A percentile compares a stretch with the other conserved stretches of the same genome.
These are phyloP conservation scores for Phenganax marumi DNA, from an alignment of 92 coral and sea anemone species.

Conservation along the genomic window DNA sequence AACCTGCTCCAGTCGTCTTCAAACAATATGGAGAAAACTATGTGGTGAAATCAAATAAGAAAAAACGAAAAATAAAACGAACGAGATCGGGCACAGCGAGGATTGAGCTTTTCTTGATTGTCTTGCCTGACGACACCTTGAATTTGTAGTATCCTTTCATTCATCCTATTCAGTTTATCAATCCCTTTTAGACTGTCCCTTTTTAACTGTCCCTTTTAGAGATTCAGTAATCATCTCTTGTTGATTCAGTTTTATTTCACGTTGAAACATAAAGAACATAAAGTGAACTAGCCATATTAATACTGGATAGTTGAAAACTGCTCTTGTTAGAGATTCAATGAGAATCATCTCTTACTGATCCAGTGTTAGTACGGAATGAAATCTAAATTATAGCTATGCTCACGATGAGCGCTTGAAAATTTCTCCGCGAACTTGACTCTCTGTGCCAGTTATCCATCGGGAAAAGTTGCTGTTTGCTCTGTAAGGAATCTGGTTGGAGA, in stretches of 20 bases:
- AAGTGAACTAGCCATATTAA: too few relatives aligned
- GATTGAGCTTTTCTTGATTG: constrained; percentile 56
- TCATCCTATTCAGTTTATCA: too few relatives aligned
- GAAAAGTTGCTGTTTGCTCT: constrained; percentile 72
- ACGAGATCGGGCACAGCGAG: constrained; percentile 24
- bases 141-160: constrained; percentile 86
- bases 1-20: constrained; percentile 1
- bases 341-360: too few relatives aligned
- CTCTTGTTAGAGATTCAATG: too few relatives aligned
- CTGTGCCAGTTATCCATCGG: constrained; percentile 85
- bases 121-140: constrained; percentile 85
- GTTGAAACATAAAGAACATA: too few relatives aligned
- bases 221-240: too few relatives aligned
- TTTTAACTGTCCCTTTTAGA: too few relatives aligned
- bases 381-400: not conserved
- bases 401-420: too few relatives aligned
- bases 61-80: constrained; percentile 34
- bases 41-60: constrained; percentile 55
- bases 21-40: constrained; percentile 16
- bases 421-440: constrained; percentile 45
- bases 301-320: too few relatives aligned
- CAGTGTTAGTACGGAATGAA: too few relatives aligned
- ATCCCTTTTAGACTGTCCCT: too few relatives aligned
- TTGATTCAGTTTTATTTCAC: too few relatives aligned
- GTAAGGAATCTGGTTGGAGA: constrained; percentile 69